Conservation (phyloP, 1,140 invertebrate species). For the Eriosoma lanigerum region DNA sequence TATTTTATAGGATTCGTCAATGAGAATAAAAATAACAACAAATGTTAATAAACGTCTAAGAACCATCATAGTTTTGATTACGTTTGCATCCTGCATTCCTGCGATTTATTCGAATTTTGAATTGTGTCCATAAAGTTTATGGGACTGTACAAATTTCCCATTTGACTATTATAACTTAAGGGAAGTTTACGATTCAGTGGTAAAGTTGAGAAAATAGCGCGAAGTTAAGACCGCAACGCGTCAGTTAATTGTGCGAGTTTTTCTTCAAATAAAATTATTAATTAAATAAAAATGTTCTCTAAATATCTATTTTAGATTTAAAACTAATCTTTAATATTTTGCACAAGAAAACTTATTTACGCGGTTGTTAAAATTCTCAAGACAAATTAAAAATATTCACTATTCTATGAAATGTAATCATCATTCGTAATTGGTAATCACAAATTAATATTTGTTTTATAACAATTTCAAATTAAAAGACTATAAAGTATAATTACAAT, state of each 20-base stretch:
- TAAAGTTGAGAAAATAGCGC: background rate
- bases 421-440: too few species aligned
- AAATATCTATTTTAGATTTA: too few species aligned
- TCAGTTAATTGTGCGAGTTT: background rate
- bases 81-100: background rate
- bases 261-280: background rate
- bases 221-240: background rate
- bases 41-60: background rate
- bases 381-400: too few species aligned
- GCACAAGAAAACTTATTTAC: too few species aligned
- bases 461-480: too few species aligned
- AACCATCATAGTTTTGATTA: constrained; percentile 9
- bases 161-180: background rate
- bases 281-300: background rate
- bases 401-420: too few species aligned
- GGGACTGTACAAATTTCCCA: background rate
- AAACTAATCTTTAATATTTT: too few species aligned
- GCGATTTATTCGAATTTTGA: constrained; percentile 30
- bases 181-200: constrained; percentile 2
- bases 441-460: too few species aligned
- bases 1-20: background rate
- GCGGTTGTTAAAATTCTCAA: too few species aligned
- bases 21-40: background rate
- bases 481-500: too few species aligned
- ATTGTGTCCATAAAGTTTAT: constrained; percentile 37